These are phyloP conservation scores for Eilema sororculum DNA, from an alignment of 2,888 invertebrate species.

Conservation along the genomic window DNA sequence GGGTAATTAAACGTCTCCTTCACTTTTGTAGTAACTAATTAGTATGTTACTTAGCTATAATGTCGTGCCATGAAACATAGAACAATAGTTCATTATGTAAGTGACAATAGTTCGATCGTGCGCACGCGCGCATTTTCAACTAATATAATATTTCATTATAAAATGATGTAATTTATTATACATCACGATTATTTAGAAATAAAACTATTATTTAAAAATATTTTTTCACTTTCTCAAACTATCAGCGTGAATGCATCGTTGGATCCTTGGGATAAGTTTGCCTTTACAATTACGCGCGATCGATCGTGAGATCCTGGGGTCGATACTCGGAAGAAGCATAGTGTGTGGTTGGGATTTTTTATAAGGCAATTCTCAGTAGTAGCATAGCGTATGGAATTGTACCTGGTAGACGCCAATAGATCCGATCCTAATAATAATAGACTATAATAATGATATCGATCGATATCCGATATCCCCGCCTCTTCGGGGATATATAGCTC, in stretches of 20 bases:
- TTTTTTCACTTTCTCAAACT: background rate
- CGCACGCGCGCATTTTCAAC: conserved; percentile 67
- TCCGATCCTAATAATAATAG: background rate
- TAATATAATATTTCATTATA: conserved; percentile 43
- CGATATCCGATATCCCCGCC: too few species aligned
- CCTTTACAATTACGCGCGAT: background rate
- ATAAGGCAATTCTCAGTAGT: background rate
- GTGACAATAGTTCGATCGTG: conserved; percentile 75
- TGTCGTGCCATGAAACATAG: conserved; percentile 73
- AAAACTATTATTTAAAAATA: background rate
- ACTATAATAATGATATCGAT: too few species aligned
- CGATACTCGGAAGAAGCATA: background rate
- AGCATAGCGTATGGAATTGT: background rate
- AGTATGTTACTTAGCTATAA: conserved; percentile 73
- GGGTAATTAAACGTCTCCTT: conserved; percentile 2
- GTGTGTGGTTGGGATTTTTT: background rate
- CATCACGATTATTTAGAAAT: conserved; percentile 18
- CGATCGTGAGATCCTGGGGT: background rate
- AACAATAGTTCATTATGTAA: conserved; percentile 73
- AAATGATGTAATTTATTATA: conserved; percentile 35
- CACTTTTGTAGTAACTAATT: conserved; percentile 58
- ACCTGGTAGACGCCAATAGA: background rate
- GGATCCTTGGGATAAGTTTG: background rate
- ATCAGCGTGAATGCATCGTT: background rate
- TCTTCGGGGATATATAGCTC: background rate